phyloP scores from a whole-genome alignment of 1,140 invertebrate species.

The Copidosoma floridanum region DNA sequence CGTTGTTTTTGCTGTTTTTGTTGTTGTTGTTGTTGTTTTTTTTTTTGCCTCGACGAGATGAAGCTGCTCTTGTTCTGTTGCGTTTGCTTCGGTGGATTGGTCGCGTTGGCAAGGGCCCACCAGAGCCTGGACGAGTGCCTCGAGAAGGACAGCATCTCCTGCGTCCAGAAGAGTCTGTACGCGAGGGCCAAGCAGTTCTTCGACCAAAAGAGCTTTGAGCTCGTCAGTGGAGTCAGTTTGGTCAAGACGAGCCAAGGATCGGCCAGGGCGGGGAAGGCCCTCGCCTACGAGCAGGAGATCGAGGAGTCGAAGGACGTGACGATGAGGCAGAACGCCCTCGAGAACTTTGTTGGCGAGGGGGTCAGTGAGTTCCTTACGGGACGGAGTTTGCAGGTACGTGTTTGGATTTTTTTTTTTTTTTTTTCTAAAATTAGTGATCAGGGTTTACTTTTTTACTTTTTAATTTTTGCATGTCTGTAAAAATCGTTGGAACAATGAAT shows the following conservation, averaged over 20 bases:
- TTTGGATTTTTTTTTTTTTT: too few species aligned
- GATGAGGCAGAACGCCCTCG: constrained; percentile 60
- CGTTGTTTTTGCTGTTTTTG: too few species aligned
- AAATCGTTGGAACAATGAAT: too few species aligned
- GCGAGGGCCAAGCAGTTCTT: constrained; percentile 62
- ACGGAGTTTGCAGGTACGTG: constrained; percentile 55
- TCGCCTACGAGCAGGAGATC: constrained; percentile 52
- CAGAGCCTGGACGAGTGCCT: constrained; percentile 59
- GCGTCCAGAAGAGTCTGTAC: constrained; percentile 63
- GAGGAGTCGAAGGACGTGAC: constrained; percentile 55
- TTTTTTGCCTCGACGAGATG: too few species aligned
- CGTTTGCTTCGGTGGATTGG: too few species aligned
- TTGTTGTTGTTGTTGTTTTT: too few species aligned
- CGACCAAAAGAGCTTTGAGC: constrained; percentile 59
- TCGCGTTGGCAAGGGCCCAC: constrained; percentile 16
- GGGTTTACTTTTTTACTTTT: too few species aligned
- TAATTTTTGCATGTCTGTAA: too few species aligned
- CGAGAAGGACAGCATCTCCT: constrained; percentile 65
- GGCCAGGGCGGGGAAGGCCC: constrained; percentile 49
- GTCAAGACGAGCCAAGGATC: constrained; percentile 49
- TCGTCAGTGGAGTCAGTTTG: constrained; percentile 61
- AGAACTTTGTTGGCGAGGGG: constrained; percentile 61
- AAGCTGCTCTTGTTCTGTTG: neutral
- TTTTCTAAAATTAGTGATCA: too few species aligned
- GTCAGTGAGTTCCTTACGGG: constrained; percentile 60